A percentile compares a stretch with the other conserved stretches of the same genome.
Conservation (phyloP, 2,888 invertebrate species). For the Troides aeacus region DNA sequence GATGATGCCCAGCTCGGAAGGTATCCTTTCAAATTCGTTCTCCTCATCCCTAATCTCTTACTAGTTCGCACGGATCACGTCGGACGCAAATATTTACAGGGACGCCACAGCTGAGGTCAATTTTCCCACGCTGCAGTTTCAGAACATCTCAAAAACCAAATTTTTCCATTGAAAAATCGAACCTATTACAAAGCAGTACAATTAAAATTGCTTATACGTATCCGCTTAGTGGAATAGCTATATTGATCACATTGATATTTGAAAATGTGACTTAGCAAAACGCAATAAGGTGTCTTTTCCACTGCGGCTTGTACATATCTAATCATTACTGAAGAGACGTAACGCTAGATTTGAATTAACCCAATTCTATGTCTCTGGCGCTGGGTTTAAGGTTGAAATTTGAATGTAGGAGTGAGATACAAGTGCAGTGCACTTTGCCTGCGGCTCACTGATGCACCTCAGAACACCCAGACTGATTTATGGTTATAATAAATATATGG, state of each 20-base stretch:
- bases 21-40: slow-evolving; percentile 51
- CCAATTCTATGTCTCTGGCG: slow-evolving; percentile 34
- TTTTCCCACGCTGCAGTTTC: slow-evolving; percentile 47
- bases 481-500: slow-evolving; percentile 76
- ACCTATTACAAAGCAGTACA: slow-evolving; percentile 8
- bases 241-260: slow-evolving; percentile 37
- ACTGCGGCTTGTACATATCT: slow-evolving; percentile 40
- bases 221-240: slow-evolving; percentile 53
- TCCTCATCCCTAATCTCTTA: slow-evolving; percentile 64
- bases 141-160: slow-evolving; percentile 45
- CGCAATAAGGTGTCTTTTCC: slow-evolving; percentile 54
- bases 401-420: slow-evolving; percentile 31
- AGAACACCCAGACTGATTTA: slow-evolving; percentile 71
- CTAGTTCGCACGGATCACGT: slow-evolving; percentile 63
- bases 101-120: slow-evolving; percentile 74
- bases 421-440: slow-evolving; percentile 73
- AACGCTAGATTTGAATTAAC: slow-evolving; percentile 22
- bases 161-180: slow-evolving; percentile 8
- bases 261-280: slow-evolving; percentile 53
- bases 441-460: slow-evolving; percentile 68
- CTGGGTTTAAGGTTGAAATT: slow-evolving; percentile 33
- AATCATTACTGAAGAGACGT: slow-evolving; percentile 38
- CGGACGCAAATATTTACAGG: slow-evolving; percentile 74
- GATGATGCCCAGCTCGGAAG: slow-evolving; percentile 16
- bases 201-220: slow-evolving; percentile 31